Conservation (phyloP, 1,140 invertebrate genomes). For the Leptinotarsa texana region DNA sequence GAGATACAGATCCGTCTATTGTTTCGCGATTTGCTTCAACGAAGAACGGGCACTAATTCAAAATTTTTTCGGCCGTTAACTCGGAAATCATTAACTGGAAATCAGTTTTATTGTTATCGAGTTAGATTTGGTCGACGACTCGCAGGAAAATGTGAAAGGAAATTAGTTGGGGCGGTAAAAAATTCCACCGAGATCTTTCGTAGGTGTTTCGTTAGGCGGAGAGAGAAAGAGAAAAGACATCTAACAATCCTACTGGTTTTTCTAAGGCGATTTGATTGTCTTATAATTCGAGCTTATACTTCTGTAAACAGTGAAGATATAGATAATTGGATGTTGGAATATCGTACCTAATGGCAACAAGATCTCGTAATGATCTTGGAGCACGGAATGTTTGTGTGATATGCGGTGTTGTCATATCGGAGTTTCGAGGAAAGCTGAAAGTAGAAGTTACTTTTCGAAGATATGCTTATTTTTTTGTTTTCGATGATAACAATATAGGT, state of each 20-base stretch:
- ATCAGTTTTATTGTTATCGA: constrained; percentile 3
- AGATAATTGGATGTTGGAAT: constrained; percentile 40
- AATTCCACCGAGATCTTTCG: background rate
- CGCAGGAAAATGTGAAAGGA: background rate
- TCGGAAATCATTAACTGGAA: background rate
- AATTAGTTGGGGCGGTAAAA: background rate
- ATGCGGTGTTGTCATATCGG: constrained; percentile 15
- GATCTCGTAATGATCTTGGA: constrained; percentile 40
- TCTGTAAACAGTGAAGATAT: constrained; percentile 31
- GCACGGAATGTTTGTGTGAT: constrained; percentile 31
- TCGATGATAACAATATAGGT: too few relatives aligned
- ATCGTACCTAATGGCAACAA: constrained; percentile 38
- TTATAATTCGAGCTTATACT: constrained; percentile 40
- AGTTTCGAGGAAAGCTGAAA: background rate
- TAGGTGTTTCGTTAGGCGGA: background rate
- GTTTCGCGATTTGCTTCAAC: constrained; percentile 2
- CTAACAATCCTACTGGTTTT: background rate
- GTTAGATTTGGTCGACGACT: constrained; percentile 1
- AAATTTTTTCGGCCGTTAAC: background rate
- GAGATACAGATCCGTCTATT: constrained; percentile 2
- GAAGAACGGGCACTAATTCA: background rate
- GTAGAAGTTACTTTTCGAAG: too few relatives aligned
- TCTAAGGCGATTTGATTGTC: constrained; percentile 34
- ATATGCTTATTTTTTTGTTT: too few relatives aligned
- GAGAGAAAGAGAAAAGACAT: background rate